Evolutionary conservation across 2,888 invertebrate species (phyloP).

Genomic region (Galeopsomyia nigrocyanea): DNA sequence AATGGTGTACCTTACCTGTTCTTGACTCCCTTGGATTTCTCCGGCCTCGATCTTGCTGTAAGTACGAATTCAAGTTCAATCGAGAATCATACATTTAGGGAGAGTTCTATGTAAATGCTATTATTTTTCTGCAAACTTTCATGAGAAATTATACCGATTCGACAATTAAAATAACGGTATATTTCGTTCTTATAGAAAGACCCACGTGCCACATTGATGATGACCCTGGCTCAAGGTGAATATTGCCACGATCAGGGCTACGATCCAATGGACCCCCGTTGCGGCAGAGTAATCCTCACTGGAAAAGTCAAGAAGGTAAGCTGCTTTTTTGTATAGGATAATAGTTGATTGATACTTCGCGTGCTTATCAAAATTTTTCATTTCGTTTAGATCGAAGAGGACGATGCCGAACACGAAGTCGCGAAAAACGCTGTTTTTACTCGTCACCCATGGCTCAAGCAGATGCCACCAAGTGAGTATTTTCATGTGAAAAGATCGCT

Average conservation of each 20-base stretch:
- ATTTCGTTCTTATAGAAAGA: conserved; percentile 69
- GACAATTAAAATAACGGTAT: background rate
- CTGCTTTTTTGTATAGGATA: no score
- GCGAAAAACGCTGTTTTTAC: conserved; percentile 74
- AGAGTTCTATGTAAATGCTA: conserved; percentile 28
- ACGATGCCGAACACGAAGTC: conserved; percentile 71
- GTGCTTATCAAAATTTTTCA: no score
- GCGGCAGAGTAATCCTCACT: conserved; percentile 78
- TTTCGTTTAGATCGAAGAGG: conserved; percentile 69
- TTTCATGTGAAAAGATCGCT: no score
- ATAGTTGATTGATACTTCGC: no score
- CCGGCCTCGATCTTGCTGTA: conserved; percentile 77
- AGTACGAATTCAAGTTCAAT: conserved; percentile 40
- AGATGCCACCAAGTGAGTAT: conserved; percentile 70
- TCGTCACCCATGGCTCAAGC: conserved; percentile 78
- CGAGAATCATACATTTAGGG: no score
- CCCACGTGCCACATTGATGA: conserved; percentile 75
- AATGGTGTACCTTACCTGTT: conserved; percentile 81
- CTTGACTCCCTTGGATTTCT: conserved; percentile 78
- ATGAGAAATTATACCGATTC: background rate
- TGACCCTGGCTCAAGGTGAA: conserved; percentile 76
- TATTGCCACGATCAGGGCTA: conserved; percentile 74
- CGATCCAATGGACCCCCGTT: conserved; percentile 82
- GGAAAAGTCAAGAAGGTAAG: conserved; percentile 76
- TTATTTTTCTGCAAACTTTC: background rate